A percentile compares a stretch with the other conserved stretches of the same genome.
phyloP scores from a whole-genome alignment of 2,797 vertebrate genomes.

The Poeciliopsis infans region DNA sequence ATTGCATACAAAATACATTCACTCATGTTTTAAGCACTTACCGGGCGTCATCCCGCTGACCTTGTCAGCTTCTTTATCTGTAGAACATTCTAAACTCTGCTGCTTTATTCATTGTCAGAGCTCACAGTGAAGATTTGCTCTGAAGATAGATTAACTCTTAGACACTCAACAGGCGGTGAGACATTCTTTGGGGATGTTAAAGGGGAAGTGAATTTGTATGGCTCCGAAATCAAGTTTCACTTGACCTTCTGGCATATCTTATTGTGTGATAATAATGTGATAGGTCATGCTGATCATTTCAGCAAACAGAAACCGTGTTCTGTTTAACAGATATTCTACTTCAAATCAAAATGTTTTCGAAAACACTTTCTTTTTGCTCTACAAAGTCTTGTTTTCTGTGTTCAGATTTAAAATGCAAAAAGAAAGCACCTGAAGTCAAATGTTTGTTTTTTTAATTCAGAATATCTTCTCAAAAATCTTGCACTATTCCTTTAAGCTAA shows the following conservation, averaged over 20 bases:
- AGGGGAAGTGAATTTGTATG: conserved; percentile 48
- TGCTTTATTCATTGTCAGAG: conserved; percentile 60
- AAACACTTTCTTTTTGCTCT: neutral
- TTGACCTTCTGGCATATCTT: conserved; percentile 38
- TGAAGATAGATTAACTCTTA: conserved; percentile 56
- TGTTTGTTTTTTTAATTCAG: neutral
- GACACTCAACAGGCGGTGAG: conserved; percentile 40
- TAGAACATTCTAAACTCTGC: conserved; percentile 52
- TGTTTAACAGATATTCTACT: neutral
- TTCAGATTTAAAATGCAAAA: neutral
- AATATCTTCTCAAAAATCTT: neutral
- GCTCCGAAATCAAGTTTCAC: conserved; percentile 50
- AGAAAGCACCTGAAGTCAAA: neutral
- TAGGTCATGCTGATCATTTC: conserved; percentile 31
- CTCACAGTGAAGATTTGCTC: conserved; percentile 54
- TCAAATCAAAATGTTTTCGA: neutral
- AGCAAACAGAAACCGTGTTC: conserved; percentile 18
- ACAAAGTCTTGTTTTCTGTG: neutral
- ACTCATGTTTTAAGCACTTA: conserved; percentile 47
- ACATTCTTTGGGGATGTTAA: conserved; percentile 45
- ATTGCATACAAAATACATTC: conserved; percentile 47
- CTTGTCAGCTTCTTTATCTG: conserved; percentile 61
- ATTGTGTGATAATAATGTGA: conserved; percentile 34
- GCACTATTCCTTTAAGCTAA: neutral
- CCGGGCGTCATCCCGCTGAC: conserved; percentile 51